Base-by-base conservation (phyloP, 30 jellyfish, hydroid and myxozoan genomes). In the Morbakka virulenta region DNA sequence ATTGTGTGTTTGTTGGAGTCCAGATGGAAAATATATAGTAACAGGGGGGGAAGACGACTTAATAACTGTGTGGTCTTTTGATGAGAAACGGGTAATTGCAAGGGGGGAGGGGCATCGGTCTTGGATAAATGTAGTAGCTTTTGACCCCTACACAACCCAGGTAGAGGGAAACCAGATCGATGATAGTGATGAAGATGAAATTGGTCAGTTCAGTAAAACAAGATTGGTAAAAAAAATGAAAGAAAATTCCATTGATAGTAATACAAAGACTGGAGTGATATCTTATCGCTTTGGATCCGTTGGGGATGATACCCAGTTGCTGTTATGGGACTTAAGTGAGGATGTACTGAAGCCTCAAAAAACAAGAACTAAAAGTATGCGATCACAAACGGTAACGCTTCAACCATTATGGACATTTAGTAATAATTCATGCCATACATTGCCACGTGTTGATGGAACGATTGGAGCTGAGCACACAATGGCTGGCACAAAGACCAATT, bases 11-110 rank as follows among this genome's bases (percentile, higher is more conserved):
- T 82, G 95, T 4, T 91, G 98, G 98, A 91, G 98, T 74, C 98
- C 98, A 13, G 98, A 91, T 70, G 98, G 98, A 17, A 80, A 75
- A 27, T 91, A 91, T 52, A 84, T 91, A 21, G 95, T 91, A 0
- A 91, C 98, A 11, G 98, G 98, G 2, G 98, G 98, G 4, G 98
- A 91, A 65, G 98, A 91, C 52, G 98, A 91, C 52, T 79, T 85
- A 29, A 89, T 91, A 4, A 91, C 96, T n/a, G 92, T 91, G 2
- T 91, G 98, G 98, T 91, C 98, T 1, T 91, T 85, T 77, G 81
- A 21, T 3, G 98, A 91, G 74, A 87, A 91, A 62, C 75, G 95
- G 28, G 98, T 91, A 1, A 78, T 91, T 17, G 98, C 96, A 25
- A 86, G 98, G 3, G 98, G 98, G 31, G 92, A 83, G 61, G 98